Evolutionary conservation across 2,888 invertebrate species (phyloP).

Genomic region (Gastracanthus pulcherrimus): DNA sequence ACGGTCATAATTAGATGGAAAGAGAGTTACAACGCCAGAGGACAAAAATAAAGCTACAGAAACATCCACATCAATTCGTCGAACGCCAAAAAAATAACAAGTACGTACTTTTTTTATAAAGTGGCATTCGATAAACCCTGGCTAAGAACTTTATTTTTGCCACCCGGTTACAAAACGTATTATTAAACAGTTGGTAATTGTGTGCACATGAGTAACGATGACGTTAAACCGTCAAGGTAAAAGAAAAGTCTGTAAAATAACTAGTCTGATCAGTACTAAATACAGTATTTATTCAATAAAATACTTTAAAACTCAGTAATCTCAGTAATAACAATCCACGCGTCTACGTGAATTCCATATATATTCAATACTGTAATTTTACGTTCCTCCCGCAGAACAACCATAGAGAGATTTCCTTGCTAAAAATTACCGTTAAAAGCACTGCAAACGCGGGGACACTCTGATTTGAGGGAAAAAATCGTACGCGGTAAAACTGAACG

Average conservation of each 20-base stretch:
- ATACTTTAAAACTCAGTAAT: neutral
- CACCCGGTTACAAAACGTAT: constrained; percentile 17
- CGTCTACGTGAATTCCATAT: neutral
- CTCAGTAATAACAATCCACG: neutral
- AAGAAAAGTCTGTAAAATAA: neutral
- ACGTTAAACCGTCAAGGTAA: neutral
- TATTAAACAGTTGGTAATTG: neutral
- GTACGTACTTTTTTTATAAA: neutral
- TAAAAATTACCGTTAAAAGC: too few relatives aligned
- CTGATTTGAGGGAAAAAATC: too few relatives aligned
- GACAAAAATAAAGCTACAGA: constrained; percentile 1
- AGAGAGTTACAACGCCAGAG: constrained; percentile 17
- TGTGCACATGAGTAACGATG: constrained; percentile 9
- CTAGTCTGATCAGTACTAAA: neutral
- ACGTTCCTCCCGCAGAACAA: neutral
- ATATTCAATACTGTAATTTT: neutral
- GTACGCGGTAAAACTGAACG: too few relatives aligned
- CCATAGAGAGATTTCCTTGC: too few relatives aligned
- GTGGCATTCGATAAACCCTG: constrained; percentile 7
- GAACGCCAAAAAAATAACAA: constrained; percentile 3
- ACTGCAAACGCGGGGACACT: too few relatives aligned
- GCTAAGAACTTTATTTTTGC: constrained; percentile 11
- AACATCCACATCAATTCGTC: neutral
- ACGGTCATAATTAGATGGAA: neutral
- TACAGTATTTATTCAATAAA: neutral